Evolutionary conservation across 2,888 invertebrate species (phyloP).

Genomic region (Macrophya alboannulata): DNA sequence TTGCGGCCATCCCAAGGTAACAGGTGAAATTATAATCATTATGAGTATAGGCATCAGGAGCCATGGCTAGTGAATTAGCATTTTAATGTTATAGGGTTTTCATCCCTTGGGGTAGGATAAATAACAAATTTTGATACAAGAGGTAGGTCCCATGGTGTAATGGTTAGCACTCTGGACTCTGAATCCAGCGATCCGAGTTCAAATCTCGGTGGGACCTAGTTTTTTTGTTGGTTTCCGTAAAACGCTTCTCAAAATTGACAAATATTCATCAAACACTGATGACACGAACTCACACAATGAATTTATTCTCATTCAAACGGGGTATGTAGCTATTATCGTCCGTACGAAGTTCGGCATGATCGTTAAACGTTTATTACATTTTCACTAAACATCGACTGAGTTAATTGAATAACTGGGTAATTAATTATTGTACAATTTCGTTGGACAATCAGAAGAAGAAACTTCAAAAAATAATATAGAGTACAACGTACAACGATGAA

Average conservation of each 20-base stretch:
- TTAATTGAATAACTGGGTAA: background rate
- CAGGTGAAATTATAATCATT: background rate
- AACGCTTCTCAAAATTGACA: background rate
- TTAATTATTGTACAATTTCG: background rate
- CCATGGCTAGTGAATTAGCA: background rate
- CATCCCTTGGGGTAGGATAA: background rate
- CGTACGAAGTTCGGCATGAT: background rate
- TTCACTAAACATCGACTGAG: background rate
- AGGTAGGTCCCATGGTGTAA: constrained; percentile 84
- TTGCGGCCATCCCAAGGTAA: background rate
- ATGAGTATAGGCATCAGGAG: background rate
- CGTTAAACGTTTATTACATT: background rate
- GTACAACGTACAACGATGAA: too few relatives aligned
- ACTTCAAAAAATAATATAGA: too few relatives aligned
- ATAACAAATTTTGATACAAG: background rate
- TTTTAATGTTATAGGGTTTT: background rate
- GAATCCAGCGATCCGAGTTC: constrained; percentile 85
- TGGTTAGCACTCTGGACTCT: constrained; percentile 88
- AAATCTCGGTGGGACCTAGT: constrained; percentile 85
- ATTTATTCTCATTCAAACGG: background rate
- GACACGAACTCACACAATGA: background rate
- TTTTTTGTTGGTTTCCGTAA: background rate
- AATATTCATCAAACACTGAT: background rate
- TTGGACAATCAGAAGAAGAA: background rate
- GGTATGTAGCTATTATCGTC: background rate